Conservation (phyloP, 2,113 vertebrate species). For the Sapayoa aenigma region DNA sequence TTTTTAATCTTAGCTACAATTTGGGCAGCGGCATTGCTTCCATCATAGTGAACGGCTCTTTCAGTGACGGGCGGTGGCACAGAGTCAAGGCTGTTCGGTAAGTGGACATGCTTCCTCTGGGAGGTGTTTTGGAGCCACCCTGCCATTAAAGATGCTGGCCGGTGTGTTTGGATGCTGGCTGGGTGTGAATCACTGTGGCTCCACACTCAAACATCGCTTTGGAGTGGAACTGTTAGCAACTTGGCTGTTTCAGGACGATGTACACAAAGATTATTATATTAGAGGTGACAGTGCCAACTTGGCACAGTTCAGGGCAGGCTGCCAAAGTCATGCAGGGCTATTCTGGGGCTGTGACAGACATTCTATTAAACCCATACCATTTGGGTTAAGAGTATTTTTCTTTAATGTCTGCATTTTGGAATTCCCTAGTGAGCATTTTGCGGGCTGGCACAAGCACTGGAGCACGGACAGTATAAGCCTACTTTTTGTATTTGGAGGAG, state of each 20-base stretch:
- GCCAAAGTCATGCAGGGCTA: slow-evolving; percentile 11
- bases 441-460: not conserved
- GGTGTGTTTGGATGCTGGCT: rapidly evolving
- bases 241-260: not conserved
- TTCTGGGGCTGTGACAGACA: slow-evolving; percentile 23
- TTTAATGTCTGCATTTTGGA: slow-evolving; percentile 51
- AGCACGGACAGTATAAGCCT: not conserved
- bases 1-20: slow-evolving; percentile 81
- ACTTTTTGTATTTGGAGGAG: slow-evolving; percentile 15
- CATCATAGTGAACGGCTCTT: slow-evolving; percentile 87
- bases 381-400: not conserved
- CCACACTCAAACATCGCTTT: rapidly evolving
- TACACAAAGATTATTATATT: not conserved
- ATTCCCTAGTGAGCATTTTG: slow-evolving; percentile 23
- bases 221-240: not conserved
- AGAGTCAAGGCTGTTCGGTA: slow-evolving; percentile 91
- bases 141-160: not conserved
- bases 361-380: not conserved
- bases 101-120: not conserved
- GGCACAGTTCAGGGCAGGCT: not conserved
- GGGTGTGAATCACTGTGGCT: not conserved
- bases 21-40: slow-evolving; percentile 86
- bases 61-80: slow-evolving; percentile 91
- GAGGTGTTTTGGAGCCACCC: not conserved
- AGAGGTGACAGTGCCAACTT: not conserved